Evolutionary conservation across 2,797 vertebrate genomes (phyloP).

Genomic region (Euthynnus affinis): DNA sequence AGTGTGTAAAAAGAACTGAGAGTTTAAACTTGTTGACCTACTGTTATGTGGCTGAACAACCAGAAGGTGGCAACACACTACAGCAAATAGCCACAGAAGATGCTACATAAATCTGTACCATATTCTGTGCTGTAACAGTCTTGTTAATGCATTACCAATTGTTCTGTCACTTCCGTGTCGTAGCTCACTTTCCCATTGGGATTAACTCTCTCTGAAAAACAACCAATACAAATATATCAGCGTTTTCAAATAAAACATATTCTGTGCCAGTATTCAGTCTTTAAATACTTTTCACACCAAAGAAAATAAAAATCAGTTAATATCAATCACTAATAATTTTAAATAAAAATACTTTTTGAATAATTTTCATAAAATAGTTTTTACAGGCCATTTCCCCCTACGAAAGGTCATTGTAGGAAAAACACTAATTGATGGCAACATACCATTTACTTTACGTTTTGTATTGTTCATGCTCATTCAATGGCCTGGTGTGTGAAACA

Average conservation of each 20-base stretch:
- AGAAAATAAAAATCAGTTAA: neutral
- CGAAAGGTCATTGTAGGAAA: neutral
- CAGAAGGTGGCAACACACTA: conserved; percentile 73
- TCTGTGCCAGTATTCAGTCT: conserved; percentile 3
- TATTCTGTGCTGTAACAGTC: neutral
- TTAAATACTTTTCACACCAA: conserved; percentile 17
- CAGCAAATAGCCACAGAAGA: conserved; percentile 20
- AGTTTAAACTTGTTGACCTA: neutral
- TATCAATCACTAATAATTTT: conserved; percentile 1
- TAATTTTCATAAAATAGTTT: neutral
- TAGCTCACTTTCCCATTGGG: neutral
- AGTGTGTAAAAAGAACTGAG: neutral
- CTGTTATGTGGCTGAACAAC: conserved; percentile 32
- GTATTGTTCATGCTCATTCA: neutral
- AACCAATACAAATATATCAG: neutral
- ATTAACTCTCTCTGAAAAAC: conserved; percentile 5
- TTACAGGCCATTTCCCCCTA: neutral
- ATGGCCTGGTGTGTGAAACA: neutral
- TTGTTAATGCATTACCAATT: conserved; percentile 21
- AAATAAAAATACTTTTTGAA: neutral
- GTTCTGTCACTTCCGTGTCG: conserved; percentile 9
- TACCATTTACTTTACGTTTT: neutral
- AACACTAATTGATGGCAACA: neutral
- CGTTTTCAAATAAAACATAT: neutral
- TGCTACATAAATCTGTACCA: rapidly evolving